Evolutionary conservation across 30 jellyfish, hydroid and myxozoan species (phyloP).

Genomic region (Pseudorhiza aurosa): DNA sequence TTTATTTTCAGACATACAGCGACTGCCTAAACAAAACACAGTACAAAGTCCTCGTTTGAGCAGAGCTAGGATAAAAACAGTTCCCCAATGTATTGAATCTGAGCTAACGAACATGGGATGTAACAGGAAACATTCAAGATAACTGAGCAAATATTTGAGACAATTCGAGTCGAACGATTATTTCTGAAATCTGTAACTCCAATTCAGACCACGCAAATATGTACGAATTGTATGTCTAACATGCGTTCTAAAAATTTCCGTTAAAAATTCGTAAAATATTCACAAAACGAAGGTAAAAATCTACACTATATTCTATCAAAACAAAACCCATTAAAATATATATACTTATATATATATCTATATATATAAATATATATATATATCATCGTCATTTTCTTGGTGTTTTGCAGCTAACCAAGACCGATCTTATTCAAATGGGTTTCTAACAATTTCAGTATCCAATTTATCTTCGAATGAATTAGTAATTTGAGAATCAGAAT

Average conservation of each 20-base stretch:
- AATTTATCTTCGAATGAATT: slow-evolving; percentile 13
- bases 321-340: slow-evolving; percentile 35
- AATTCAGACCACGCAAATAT: no score
- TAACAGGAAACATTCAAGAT: not conserved
- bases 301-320: slow-evolving; percentile 51
- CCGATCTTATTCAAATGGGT: slow-evolving; percentile 55
- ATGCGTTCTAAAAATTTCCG: not conserved
- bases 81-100: no score
- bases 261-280: not conserved
- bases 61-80: no score
- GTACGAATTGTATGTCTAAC: not conserved
- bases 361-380: not conserved
- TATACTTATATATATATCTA: not conserved
- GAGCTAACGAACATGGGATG: not conserved
- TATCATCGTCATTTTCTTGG: no score
- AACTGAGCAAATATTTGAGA: not conserved
- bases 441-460: slow-evolving; percentile 50
- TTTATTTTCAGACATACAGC: no score
- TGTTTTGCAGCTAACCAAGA: no score
- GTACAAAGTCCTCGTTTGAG: no score
- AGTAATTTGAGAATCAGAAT: not conserved
- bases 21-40: no score
- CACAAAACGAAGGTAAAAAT: slow-evolving; percentile 27
- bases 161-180: no score
- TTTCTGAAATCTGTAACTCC: no score